Base-by-base conservation (phyloP, 2,797 vertebrate species). In the Dermochelys coriacea region DNA sequence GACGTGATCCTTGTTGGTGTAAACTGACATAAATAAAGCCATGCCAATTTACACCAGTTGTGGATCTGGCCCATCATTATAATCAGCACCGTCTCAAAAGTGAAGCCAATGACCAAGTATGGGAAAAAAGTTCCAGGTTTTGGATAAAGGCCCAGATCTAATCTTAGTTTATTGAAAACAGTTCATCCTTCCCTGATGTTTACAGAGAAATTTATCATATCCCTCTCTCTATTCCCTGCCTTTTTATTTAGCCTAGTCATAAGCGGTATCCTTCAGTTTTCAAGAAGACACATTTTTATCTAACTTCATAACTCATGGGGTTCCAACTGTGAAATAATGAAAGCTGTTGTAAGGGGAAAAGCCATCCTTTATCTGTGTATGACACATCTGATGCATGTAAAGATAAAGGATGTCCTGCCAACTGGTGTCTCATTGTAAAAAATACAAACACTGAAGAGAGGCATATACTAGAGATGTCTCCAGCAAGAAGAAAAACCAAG, bases 291-390 rank as follows among this genome's bases (percentile, higher is more conserved):
- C 47, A 3, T n/a, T 27, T 27, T 11, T 78, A 50, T 19, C 34
- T 41, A 7, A 0, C 45, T 1, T 29, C 21, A 0, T 27, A 77
- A 54, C 54, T 54, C 1, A 0, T 1, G 1, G 3, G 31, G 25
- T 8, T 64, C 54, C 2, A 55, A 3, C n/a, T 1, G 1, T 1
- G 19, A 5, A 27, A 16, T 75, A 8, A 78, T 49, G 75, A 78
- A 78, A 78, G 75, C 47, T 78, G 27, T 50, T 34, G 27, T 50
- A 50, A 78, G 75, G 47, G 75, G 75, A 18, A 71, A 78, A 78
- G 47, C 27, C 47, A 19, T 78, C 75, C 75, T 78, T 78, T 78
- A 78, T 78, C 75, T 34, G 47, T 19, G n/a, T 16, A 78, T 3
- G 8, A 78, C 75, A 78, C 16, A 29, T 19, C 75, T 19, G 29